phyloP scores from a whole-genome alignment of 1,140 invertebrate genomes.

The Drosophila lini region DNA sequence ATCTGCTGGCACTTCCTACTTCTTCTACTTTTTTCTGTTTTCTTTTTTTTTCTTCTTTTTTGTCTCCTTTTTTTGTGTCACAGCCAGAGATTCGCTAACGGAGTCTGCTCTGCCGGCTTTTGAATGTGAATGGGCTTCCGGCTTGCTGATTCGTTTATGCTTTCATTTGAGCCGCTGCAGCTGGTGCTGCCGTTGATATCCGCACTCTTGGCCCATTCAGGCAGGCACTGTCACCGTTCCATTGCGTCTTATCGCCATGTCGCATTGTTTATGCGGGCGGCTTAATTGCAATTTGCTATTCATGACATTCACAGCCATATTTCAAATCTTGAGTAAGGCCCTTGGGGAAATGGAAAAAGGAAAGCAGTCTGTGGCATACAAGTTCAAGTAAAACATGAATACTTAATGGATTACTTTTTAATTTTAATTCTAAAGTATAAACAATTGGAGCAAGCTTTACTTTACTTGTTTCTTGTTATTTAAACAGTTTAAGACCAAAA shows the following conservation, averaged over 20 bases:
- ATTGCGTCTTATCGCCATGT: slow-evolving; percentile 24
- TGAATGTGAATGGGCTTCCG: slow-evolving; percentile 73
- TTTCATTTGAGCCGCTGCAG: slow-evolving; percentile 53
- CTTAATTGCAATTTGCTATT: slow-evolving; percentile 31
- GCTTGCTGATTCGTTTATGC: slow-evolving; percentile 75
- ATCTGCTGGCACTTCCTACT: slow-evolving; percentile 56
- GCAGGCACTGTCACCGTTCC: slow-evolving; percentile 3
- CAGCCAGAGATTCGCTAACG: slow-evolving; percentile 15
- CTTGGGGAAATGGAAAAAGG: not conserved
- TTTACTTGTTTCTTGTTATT: not conserved
- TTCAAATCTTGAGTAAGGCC: not conserved
- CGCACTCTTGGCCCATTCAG: slow-evolving; percentile 32
- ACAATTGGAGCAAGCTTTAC: not conserved
- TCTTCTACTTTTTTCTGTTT: slow-evolving; percentile 25
- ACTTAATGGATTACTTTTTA: slow-evolving; percentile 1
- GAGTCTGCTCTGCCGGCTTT: slow-evolving; percentile 44
- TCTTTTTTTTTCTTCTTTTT: not conserved
- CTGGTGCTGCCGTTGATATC: slow-evolving; percentile 31
- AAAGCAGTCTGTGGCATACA: not conserved
- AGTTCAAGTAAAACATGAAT: slow-evolving; percentile 11
- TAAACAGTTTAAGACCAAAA: too few species aligned
- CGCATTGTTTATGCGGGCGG: slow-evolving; percentile 46
- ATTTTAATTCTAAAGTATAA: not conserved
- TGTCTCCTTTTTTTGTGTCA: not conserved
- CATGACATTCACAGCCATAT: slow-evolving; percentile 23